Conservation (phyloP, 2,797 vertebrate species). For the Huso huso region DNA sequence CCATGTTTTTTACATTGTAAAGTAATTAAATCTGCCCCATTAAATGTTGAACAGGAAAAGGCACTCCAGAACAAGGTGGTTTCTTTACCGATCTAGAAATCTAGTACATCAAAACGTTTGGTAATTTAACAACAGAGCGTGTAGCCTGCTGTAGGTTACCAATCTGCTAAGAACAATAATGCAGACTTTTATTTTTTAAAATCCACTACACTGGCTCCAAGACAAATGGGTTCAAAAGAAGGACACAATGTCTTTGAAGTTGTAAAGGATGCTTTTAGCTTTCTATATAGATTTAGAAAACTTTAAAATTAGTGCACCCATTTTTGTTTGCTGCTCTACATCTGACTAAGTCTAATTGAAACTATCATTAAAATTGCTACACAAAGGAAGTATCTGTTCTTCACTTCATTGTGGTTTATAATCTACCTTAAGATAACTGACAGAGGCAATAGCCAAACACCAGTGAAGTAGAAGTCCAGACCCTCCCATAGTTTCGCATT, state of each 20-base stretch:
- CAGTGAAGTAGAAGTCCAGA: too few species aligned
- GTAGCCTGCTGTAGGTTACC: conserved; percentile 2
- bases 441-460: too few species aligned
- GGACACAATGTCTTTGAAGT: conserved; percentile 47
- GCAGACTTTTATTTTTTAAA: conserved; percentile 20
- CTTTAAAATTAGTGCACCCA: conserved; percentile 42
- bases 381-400: conserved; percentile 22
- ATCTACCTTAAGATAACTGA: too few species aligned
- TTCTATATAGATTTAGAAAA: conserved; percentile 41
- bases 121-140: background rate
- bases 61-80: background rate
- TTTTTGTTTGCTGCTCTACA: conserved; percentile 43
- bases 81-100: background rate
- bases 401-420: too few species aligned
- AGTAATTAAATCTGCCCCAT: conserved; percentile 5
- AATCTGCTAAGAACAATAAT: conserved; percentile 25
- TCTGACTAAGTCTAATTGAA: conserved; percentile 40
- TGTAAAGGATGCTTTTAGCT: conserved; percentile 26
- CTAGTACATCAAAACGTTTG: background rate
- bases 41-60: background rate
- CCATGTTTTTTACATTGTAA: conserved; percentile 2
- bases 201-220: conserved; percentile 23
- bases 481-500: too few species aligned
- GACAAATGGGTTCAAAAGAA: conserved; percentile 41
- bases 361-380: conserved; percentile 53